A percentile compares a stretch with the other conserved stretches of the same genome.
These are phyloP conservation scores for Hirtodrosophila confusa DNA, from an alignment of 2,888 invertebrate genomes.

Conservation along the genomic window DNA sequence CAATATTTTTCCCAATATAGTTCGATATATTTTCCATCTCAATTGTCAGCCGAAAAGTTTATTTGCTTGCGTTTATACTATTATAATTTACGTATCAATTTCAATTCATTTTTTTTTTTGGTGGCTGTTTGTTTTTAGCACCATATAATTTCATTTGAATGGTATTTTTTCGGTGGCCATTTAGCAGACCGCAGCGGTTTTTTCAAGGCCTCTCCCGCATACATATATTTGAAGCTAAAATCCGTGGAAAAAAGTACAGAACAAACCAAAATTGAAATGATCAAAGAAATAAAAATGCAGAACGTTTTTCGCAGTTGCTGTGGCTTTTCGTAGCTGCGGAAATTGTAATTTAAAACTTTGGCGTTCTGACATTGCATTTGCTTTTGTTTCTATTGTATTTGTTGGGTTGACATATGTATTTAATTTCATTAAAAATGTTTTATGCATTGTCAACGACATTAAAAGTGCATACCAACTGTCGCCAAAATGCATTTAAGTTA, in stretches of 20 bases:
- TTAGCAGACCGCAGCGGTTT: conserved; percentile 60
- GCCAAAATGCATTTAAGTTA: conserved; percentile 24
- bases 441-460: conserved; percentile 37
- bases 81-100: conserved; percentile 45
- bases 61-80: conserved; percentile 35
- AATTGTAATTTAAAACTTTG: conserved; percentile 65
- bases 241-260: conserved; percentile 56
- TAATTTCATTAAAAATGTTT: conserved; percentile 58
- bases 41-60: conserved; percentile 21
- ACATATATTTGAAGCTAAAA: conserved; percentile 48
- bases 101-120: conserved; percentile 26
- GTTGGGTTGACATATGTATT: conserved; percentile 32
- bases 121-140: conserved; percentile 19
- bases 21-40: conserved; percentile 13
- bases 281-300: conserved; percentile 27
- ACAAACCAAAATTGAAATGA: conserved; percentile 43
- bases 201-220: conserved; percentile 1
- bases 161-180: conserved; percentile 51
- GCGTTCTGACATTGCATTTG: conserved; percentile 21
- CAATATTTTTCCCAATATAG: conserved; percentile 5
- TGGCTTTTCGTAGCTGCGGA: conserved; percentile 45
- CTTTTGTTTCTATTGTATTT: conserved; percentile 22
- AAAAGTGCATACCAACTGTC: conserved; percentile 32
- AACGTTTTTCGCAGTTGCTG: conserved; percentile 29
- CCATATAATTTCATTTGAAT: conserved; percentile 57